phyloP scores from a whole-genome alignment of 2,113 vertebrate genomes.

The Phodopus roborovskii region DNA sequence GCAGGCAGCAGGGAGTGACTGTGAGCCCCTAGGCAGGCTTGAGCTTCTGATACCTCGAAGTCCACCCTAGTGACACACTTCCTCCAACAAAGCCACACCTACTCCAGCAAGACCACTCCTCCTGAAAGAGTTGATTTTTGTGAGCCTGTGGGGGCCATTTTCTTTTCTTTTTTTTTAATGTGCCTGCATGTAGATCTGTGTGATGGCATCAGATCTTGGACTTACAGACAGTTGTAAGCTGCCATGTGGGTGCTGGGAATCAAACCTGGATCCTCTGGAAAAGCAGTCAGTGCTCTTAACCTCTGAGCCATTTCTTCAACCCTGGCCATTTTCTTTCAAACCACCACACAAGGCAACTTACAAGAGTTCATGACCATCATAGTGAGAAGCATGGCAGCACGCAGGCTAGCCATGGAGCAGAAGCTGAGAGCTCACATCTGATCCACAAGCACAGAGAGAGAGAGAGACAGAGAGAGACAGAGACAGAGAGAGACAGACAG shows the following conservation, averaged over 20 bases:
- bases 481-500: too few relatives aligned
- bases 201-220: too few relatives aligned
- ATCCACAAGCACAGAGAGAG: neutral
- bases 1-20: neutral
- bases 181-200: too few relatives aligned
- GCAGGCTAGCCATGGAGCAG: neutral
- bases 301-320: too few relatives aligned
- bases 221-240: too few relatives aligned
- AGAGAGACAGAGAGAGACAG: too few relatives aligned
- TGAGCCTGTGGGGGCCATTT: neutral
- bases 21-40: neutral
- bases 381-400: neutral
- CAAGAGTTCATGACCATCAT: neutral
- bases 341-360: neutral
- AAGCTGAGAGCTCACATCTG: neutral
- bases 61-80: too few relatives aligned
- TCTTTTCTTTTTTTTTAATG: neutral
- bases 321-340: neutral
- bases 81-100: neutral
- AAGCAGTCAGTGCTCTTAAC: too few relatives aligned
- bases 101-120: neutral
- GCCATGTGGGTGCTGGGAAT: too few relatives aligned
- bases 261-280: too few relatives aligned
- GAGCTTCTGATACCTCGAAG: neutral
- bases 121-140: neutral